These are phyloP conservation scores for Pluvianellus socialis DNA, from an alignment of 2,113 vertebrate genomes.

Conservation along the genomic window DNA sequence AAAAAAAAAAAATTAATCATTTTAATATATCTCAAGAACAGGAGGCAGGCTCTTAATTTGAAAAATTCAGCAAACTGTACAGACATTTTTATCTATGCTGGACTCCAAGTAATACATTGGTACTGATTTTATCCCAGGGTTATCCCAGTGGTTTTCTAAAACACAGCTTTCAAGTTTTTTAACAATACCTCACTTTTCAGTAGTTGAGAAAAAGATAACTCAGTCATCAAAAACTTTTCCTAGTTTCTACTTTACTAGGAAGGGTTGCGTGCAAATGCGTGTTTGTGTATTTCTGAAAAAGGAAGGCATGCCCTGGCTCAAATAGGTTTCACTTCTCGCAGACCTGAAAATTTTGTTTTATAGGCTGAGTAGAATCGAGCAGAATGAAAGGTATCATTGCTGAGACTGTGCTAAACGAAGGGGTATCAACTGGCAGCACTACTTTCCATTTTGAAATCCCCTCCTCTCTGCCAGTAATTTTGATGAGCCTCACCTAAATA, in stretches of 20 bases:
- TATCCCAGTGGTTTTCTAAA: background rate
- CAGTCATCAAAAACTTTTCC: background rate
- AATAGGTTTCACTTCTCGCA: background rate
- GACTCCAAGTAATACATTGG: background rate
- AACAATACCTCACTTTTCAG: background rate
- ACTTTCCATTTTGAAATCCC: background rate
- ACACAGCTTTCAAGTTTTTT: background rate
- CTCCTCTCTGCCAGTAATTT: background rate
- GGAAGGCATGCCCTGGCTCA: background rate
- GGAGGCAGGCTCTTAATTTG: background rate
- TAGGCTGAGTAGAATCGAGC: background rate
- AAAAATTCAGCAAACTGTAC: background rate
- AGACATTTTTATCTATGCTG: background rate
- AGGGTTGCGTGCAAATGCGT: background rate
- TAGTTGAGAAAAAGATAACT: background rate
- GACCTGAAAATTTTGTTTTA: background rate
- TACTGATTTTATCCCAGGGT: background rate
- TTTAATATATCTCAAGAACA: background rate
- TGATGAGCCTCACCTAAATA: background rate
- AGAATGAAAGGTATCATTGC: background rate
- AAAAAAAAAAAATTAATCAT: too few relatives aligned
- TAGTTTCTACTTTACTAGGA: background rate
- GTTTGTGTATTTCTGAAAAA: background rate
- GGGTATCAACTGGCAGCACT: background rate
- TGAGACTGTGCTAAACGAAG: background rate